Base-by-base conservation (phyloP, 1,140 invertebrate species). In the Tetragonula clypearis region DNA sequence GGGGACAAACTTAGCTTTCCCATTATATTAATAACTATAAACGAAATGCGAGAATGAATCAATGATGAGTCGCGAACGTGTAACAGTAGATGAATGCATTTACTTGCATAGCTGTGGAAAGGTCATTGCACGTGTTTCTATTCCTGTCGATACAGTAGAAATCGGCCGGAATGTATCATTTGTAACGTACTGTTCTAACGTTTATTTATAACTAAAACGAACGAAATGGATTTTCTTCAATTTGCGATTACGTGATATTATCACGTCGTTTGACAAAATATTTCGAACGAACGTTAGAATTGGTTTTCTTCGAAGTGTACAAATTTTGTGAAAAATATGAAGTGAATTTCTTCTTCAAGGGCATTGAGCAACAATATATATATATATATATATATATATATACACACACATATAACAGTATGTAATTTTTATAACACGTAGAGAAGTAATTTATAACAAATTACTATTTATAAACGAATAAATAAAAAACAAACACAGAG, bases 51-150 rank as follows among this genome's bases (percentile, higher is more conserved):
- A 35, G 2, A 68, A 30, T n/a, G 3, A n/a, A 60, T 26, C 2
- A 15, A 3, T 21, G 5, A 30, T n/a, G 23, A 8, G 58, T 41
- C 69, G 30, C 56, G 41, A 60, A 62, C 41, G 60, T 84, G 72
- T 21, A 75, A 17, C 23, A 49, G 2, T 15, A 72, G 14, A 71
- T 12, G 12, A 41, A 72, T 15, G 21, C 12, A 49, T 49, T 49
- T 49, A 8, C 41, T 49, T 49, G 41, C 21, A 86, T 65, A 62
- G 55, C 58, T 81, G 17, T 71, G 49, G 49, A 74, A 66, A 65
- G 86, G 82, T 91, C 86, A 89, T 85, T 89, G 87, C 26, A 81
- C 84, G 82, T 71, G 56, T 26, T 82, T 78, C 86, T 89, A 87
- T 90, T 85, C 76, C 73, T 72, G 83, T 90, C 79, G 80, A 84